phyloP scores from a whole-genome alignment of 1,140 invertebrate species.

The Hylaeus anthracinus region DNA sequence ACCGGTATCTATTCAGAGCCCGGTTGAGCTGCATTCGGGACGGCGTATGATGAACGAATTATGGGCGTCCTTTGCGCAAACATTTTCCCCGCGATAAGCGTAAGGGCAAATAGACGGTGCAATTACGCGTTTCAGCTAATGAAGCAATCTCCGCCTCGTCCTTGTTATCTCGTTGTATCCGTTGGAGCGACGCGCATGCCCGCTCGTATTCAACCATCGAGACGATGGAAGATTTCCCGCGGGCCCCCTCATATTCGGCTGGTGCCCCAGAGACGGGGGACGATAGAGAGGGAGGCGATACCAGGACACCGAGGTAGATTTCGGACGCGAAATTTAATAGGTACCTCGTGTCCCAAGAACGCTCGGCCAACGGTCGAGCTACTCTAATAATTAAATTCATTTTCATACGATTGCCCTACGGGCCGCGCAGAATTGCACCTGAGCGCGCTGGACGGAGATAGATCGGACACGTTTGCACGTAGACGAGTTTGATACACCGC shows the following conservation, averaged over 20 bases:
- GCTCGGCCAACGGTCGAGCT: not conserved
- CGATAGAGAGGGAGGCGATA: not conserved
- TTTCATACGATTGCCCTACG: conserved; percentile 11
- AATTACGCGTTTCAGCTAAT: conserved; percentile 50
- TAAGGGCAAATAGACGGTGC: conserved; percentile 28
- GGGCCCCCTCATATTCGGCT: conserved; percentile 19
- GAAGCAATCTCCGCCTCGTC: conserved; percentile 38
- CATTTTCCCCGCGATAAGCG: conserved; percentile 32
- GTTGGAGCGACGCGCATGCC: not conserved
- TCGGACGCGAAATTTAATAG: conserved; percentile 35
- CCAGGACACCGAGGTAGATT: conserved; percentile 3
- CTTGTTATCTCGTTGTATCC: conserved; percentile 36
- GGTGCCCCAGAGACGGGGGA: not conserved
- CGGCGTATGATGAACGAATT: conserved; percentile 21
- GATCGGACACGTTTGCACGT: not conserved
- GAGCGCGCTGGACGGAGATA: not conserved
- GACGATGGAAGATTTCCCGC: conserved; percentile 39
- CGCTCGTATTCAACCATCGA: conserved; percentile 25
- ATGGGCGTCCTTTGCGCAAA: conserved; percentile 27
- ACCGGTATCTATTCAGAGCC: not conserved
- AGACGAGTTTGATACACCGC: not conserved
- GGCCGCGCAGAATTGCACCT: not conserved
- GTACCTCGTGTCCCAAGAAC: not conserved
- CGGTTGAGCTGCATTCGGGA: not conserved
- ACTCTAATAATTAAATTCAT: conserved; percentile 43